Percentiles rank a stretch among this genome's conserved stretches.
Evolutionary conservation across 2,113 vertebrate species (phyloP).

Genomic region (Atrichornis clamosus): DNA sequence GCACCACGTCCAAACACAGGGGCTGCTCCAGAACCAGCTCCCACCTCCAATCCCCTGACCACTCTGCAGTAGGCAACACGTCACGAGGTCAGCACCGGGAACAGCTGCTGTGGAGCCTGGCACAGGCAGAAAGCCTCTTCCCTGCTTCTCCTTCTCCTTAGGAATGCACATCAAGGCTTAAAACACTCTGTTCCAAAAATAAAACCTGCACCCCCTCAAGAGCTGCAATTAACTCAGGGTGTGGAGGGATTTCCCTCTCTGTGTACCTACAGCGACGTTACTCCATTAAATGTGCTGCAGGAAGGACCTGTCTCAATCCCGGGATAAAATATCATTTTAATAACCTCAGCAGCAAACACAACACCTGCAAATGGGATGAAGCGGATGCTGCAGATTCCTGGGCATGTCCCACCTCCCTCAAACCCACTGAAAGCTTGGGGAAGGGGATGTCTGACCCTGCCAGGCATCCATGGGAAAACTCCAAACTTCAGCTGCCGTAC

Average conservation of each 20-base stretch:
- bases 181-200: not conserved
- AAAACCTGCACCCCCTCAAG: not conserved
- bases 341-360: not conserved
- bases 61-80: not conserved
- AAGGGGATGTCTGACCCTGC: not conserved
- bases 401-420: accelerated
- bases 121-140: not conserved
- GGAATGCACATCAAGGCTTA: not conserved
- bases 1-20: not conserved
- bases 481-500: not conserved
- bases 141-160: not conserved
- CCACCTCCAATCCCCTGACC: accelerated
- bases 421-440: not conserved
- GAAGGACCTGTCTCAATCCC: not conserved
- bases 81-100: accelerated
- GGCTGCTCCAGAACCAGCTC: not conserved
- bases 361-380: not conserved
- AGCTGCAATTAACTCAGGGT: not conserved
- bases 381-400: not conserved
- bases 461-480: not conserved
- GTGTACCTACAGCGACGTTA: not conserved
- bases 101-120: accelerated
- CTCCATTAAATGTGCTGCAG: not conserved
- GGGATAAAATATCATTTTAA: not conserved
- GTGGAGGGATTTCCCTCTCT: not conserved